Conservation (phyloP, 2,113 vertebrate species). For the Hydropotes inermis region DNA sequence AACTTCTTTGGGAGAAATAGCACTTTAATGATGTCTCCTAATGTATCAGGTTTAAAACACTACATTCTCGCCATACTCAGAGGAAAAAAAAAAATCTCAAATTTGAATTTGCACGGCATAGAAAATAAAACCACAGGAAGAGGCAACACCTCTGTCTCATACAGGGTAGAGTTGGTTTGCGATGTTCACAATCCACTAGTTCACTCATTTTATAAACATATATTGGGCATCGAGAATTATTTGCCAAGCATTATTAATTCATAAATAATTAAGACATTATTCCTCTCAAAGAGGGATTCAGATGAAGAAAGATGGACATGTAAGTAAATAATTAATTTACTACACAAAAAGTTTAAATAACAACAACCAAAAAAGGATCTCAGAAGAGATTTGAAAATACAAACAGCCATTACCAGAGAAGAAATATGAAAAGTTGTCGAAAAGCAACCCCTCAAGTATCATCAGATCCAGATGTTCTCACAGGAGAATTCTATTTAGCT, state of each 20-base stretch:
- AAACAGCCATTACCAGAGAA: not conserved
- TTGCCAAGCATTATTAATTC: not conserved
- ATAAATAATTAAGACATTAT: not conserved
- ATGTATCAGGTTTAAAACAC: not conserved
- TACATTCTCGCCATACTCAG: not conserved
- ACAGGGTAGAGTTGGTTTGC: not conserved
- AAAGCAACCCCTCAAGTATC: not conserved
- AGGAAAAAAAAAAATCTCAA: not conserved
- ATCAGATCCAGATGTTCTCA: conserved; percentile 10
- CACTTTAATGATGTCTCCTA: not conserved
- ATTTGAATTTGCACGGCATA: not conserved
- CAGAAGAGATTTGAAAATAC: conserved; percentile 23
- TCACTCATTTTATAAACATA: not conserved
- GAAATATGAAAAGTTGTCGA: not conserved
- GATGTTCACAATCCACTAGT: not conserved
- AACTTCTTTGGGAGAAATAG: not conserved
- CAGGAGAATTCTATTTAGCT: not conserved
- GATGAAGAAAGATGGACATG: not conserved
- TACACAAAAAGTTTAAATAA: not conserved
- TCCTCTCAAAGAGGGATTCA: not conserved
- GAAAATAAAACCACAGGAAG: not conserved
- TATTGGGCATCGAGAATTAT: not conserved
- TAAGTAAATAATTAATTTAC: not conserved
- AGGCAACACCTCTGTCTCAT: not conserved
- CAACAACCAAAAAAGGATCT: not conserved